Evolutionary conservation across 1,140 invertebrate genomes (phyloP).

Genomic region (Seison nebaliae): DNA sequence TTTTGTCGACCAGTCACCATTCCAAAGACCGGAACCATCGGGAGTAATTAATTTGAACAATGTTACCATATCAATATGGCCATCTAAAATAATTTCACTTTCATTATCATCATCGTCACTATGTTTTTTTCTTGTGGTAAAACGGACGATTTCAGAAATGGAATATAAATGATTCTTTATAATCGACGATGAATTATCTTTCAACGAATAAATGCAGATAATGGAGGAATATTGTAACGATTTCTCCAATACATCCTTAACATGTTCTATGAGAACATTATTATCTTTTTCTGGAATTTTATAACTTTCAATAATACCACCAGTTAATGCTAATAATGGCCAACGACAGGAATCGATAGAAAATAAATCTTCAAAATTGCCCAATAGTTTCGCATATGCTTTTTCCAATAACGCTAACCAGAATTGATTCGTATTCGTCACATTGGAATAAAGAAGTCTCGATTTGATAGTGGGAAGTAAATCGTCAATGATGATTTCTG

Average conservation of each 20-base stretch:
- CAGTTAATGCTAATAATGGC: not conserved
- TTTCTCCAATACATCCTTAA: not conserved
- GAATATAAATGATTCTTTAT: not conserved
- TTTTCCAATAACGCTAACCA: not conserved
- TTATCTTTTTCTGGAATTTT: not conserved
- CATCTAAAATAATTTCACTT: too few species aligned
- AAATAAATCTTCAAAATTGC: not conserved
- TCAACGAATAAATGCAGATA: not conserved
- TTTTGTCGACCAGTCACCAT: too few species aligned
- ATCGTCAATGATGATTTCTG: not conserved
- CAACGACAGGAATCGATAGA: not conserved
- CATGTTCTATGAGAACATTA: not conserved
- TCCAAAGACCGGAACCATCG: too few species aligned
- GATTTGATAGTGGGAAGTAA: slow-evolving; percentile 14
- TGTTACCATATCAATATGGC: too few species aligned
- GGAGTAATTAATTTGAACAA: too few species aligned
- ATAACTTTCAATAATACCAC: not conserved
- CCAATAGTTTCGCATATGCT: not conserved
- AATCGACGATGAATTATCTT: not conserved
- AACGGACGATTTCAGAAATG: not conserved
- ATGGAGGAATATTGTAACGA: not conserved
- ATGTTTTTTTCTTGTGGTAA: too few species aligned
- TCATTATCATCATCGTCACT: too few species aligned
- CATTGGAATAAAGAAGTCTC: slow-evolving; percentile 6
- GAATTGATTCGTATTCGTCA: not conserved